Base-by-base conservation (phyloP, 2,797 vertebrate genomes). In the Gambelia wislizenii region DNA sequence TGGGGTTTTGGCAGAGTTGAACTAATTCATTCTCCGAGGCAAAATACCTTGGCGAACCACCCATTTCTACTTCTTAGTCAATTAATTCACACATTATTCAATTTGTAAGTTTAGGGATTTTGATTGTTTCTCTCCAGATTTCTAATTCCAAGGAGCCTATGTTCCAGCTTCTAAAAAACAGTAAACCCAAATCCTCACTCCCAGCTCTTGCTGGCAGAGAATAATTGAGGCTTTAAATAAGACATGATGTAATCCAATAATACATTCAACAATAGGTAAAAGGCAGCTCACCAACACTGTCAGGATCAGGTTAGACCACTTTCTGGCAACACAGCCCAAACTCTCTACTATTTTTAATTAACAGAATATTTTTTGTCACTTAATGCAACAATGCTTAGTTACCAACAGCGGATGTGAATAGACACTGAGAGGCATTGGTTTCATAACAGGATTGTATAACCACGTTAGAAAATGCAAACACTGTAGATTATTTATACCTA, bases 171-270 rank as follows among this genome's bases (percentile, higher is more conserved):
- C 7, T 49, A 16, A 77, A 90, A 69, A 80, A 88, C 16, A 85
- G 83, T 67, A 85, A 39, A 78, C 70, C 49, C 20, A 81, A 85
- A 90, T 1, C 33, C 70, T 39, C 44, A 54, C n/a, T 13, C 52
- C 30, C 13, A 2, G n/a, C n/a, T 72, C 83, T 90, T 8, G 22
- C 1, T 85, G 92, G 90, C 92, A 92, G 1, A 61, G 90, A 92
- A 25, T 74, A 83, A 84, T 0, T n/a, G 89, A 81, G 54, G 91
- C 88, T 47, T 72, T 87, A 92, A 92, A 90, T 72, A 90, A 83
- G 93, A 87, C 86, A 0, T 92, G 94, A 95, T 78, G 91, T 94
- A 90, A 95, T 91, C 67, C 2, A 86, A 88, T 61, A 85, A 84
- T 20, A 87, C 0, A 18, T 74, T 92, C 87, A 90, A 79, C 92